Base-by-base conservation (phyloP, 2,888 invertebrate species). In the Linnaemya tessellans region DNA sequence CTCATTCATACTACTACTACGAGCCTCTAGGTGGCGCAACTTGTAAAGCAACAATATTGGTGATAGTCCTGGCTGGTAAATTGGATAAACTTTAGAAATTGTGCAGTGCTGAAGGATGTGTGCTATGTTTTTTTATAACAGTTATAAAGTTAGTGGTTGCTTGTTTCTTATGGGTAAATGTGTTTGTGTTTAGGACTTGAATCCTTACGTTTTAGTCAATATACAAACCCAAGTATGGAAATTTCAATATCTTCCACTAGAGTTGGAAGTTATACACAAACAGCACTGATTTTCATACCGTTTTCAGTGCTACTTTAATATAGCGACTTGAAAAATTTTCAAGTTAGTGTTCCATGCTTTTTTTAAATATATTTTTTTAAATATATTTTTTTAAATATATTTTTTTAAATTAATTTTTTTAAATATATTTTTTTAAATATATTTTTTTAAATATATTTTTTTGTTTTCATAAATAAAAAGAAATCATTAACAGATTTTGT, bases 41-140 rank as follows among this genome's bases (percentile, higher is more conserved):
- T 20, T n/a, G 3, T n/a, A 18, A 49, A 0, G 5, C 15, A 30
- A 5, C 30, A 5, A 5, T 30, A 3, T 30, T 30, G 80, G 80
- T 80, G 49, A n/a, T 4, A 22, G 30, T 80, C 67, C 67, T 74
- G 67, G 20, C 30, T 80, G 41, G 35, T 20, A 0, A 20, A 2
- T 58, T 3, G 10, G 22, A 64, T 54, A 22, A 46, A 18, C 4
- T 58, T 10, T 8, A 11, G 67, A 78, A 78, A n/a, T n/a, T n/a
- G n/a, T n/a, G n/a, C 38, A 60, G 77, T 65, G 0, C 38, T 73
- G 0, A 20, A 73, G 10, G 41, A 49, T 20, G 41, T 20, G 41
- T 58, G 30, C 49, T 30, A 73, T 73, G 65, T 56, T 80, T 80
- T n/a, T 49, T 65, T 74, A 74, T 80, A 80, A 80, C 65, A 73